phyloP scores from a whole-genome alignment of 1,140 invertebrate species.

The Drosophila mojavensis region DNA sequence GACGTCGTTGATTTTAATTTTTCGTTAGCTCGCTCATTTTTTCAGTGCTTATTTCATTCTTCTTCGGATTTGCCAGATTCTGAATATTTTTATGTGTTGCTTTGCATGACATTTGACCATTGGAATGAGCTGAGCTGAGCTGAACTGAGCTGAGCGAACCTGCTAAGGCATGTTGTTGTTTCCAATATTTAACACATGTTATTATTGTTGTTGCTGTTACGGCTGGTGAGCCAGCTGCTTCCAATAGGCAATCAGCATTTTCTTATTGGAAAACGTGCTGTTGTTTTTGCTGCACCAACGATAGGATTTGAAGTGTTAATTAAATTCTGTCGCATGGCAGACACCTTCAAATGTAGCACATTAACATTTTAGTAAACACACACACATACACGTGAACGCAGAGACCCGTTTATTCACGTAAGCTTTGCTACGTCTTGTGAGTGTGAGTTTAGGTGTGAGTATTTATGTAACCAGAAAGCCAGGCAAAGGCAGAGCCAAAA shows the following conservation, averaged over 20 bases:
- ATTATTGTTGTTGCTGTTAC: slow-evolving; percentile 5
- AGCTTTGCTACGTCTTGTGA: slow-evolving; percentile 16
- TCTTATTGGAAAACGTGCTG: slow-evolving; percentile 36
- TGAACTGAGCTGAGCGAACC: slow-evolving; percentile 1
- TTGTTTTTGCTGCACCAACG: slow-evolving; percentile 28
- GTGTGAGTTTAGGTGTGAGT: slow-evolving; percentile 50
- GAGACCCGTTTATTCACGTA: slow-evolving; percentile 13
- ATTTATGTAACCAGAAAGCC: slow-evolving; percentile 78
- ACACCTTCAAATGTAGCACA: slow-evolving; percentile 47
- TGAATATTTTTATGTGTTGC: slow-evolving; percentile 32
- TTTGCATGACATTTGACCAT: slow-evolving; percentile 62
- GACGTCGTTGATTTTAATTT: slow-evolving; percentile 82
- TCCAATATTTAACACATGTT: slow-evolving; percentile 44
- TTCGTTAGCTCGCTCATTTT: slow-evolving; percentile 66
- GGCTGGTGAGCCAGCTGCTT: slow-evolving; percentile 21
- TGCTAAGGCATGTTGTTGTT: slow-evolving; percentile 30
- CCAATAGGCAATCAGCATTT: slow-evolving; percentile 38
- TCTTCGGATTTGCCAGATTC: slow-evolving; percentile 27
- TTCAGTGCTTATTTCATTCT: slow-evolving; percentile 38
- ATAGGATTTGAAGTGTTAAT: slow-evolving; percentile 63
- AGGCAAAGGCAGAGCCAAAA: slow-evolving; percentile 27
- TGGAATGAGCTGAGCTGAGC: slow-evolving; percentile 43
- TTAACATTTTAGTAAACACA: slow-evolving; percentile 52
- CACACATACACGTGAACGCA: slow-evolving; percentile 4
- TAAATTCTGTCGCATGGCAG: slow-evolving; percentile 53